phyloP scores from a whole-genome alignment of 2,888 invertebrate species.

The Mythimna albipuncta region DNA sequence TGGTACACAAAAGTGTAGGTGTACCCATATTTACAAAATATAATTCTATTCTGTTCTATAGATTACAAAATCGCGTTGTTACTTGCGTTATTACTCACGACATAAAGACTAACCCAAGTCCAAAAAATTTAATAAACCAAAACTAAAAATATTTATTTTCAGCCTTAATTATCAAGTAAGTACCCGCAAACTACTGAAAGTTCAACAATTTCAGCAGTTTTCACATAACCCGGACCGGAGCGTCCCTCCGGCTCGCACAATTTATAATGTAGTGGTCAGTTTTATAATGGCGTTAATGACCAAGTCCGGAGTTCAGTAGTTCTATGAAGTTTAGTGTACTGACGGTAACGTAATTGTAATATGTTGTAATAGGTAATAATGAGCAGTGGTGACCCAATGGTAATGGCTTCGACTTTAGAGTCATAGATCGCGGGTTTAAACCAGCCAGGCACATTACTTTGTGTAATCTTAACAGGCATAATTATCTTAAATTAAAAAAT shows the following conservation, averaged over 20 bases:
- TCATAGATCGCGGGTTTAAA: too few relatives aligned
- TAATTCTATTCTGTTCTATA: too few relatives aligned
- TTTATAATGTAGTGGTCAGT: conserved; percentile 30
- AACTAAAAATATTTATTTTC: not conserved
- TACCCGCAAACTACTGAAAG: conserved; percentile 19
- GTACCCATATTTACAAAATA: too few relatives aligned
- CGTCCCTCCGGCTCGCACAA: conserved; percentile 26
- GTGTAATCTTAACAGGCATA: too few relatives aligned
- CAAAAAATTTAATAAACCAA: not conserved
- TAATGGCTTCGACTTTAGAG: too few relatives aligned
- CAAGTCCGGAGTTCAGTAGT: conserved; percentile 24
- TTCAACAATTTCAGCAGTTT: conserved; percentile 36
- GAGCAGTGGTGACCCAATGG: too few relatives aligned
- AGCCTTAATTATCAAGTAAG: conserved; percentile 20
- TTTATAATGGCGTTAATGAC: conserved; percentile 43
- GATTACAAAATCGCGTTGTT: too few relatives aligned
- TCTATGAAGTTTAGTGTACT: conserved; percentile 11
- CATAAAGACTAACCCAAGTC: not conserved
- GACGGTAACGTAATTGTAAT: not conserved
- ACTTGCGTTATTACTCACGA: too few relatives aligned
- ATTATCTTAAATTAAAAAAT: too few relatives aligned
- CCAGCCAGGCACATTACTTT: too few relatives aligned
- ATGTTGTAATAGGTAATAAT: too few relatives aligned
- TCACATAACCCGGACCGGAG: not conserved
- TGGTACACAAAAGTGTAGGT: too few relatives aligned